These are phyloP conservation scores for Nycteola revayana DNA, from an alignment of 2,888 invertebrate genomes.

Conservation along the genomic window DNA sequence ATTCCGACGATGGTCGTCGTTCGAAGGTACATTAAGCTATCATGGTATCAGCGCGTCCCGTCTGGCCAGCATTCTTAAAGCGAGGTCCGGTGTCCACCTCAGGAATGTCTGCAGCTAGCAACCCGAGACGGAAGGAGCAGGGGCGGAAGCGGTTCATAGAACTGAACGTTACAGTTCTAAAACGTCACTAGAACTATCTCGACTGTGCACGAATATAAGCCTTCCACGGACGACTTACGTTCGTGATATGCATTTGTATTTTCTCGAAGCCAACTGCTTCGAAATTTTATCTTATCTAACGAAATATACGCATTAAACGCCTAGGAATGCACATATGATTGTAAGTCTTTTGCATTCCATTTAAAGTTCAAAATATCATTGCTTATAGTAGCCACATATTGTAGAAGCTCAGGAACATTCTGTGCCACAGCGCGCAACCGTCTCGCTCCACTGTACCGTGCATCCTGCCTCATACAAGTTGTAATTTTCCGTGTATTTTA, in stretches of 20 bases:
- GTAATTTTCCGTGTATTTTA: constrained; percentile 61
- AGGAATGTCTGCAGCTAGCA: constrained; percentile 73
- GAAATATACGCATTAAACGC: constrained; percentile 31
- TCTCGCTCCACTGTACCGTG: constrained; percentile 78
- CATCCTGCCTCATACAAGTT: constrained; percentile 70
- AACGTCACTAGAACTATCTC: constrained; percentile 36
- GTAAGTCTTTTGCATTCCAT: constrained; percentile 6
- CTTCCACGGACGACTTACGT: constrained; percentile 25
- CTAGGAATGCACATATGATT: constrained; percentile 7
- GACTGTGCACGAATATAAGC: constrained; percentile 21
- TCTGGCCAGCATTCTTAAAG: constrained; percentile 71
- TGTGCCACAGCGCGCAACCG: constrained; percentile 70
- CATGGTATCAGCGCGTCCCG: constrained; percentile 56
- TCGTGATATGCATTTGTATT: constrained; percentile 17
- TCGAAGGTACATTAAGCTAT: constrained; percentile 67
- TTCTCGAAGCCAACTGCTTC: constrained; percentile 33
- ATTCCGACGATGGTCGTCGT: constrained; percentile 48
- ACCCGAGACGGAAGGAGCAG: constrained; percentile 79
- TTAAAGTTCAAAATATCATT: constrained; percentile 30
- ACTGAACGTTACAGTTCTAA: constrained; percentile 35
- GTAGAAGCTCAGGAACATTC: constrained; percentile 48
- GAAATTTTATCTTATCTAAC: constrained; percentile 41
- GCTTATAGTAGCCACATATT: constrained; percentile 19
- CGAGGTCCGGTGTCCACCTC: constrained; percentile 65
- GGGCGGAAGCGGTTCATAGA: constrained; percentile 80